Evolutionary conservation across 2,797 vertebrate species (phyloP), one percentile per base, ranked within the genome.

Genomic region (Jordanella pulchra): DNA sequence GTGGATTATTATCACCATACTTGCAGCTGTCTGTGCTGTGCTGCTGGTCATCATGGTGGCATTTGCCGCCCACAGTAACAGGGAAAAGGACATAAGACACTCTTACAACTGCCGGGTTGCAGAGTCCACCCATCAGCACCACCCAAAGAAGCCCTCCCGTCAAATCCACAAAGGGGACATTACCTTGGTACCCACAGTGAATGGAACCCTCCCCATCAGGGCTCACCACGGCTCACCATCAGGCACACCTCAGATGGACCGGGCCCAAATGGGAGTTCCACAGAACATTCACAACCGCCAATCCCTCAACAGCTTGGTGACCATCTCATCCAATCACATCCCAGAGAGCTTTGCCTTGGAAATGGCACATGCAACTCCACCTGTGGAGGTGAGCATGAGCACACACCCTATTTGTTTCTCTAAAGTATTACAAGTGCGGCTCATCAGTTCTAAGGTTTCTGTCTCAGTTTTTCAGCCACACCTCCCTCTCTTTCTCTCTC

Each of bases 91-190:
- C 89, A 97, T 93, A 1, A 90, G 96, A 28, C 75, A 93, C 64
- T 98, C 97, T 15, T 99, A 99, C 93, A 99, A 98, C 92, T 99
- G 98, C 78, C 93, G 98, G 0, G 97, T 99, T 30, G 97, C 98
- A 0, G 98, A 99, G 44, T 97, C 97, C 0, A 97, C 96, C 21
- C 98, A 99, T 87, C 97, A 98, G 90, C 96, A 98, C 78, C 97
- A 98, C 45, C 98, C 97, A 0, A 97, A 97, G 82, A 96, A 97
- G 25, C 97, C 97, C 0, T 96, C 97, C 0, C 94, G 97, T 10
- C 98, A 98, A 84, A 97, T 99, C 77, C 97, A 99, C 94, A 99
- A 99, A 88, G 97, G 97, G 3, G 98, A 99, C 80, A 99, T 99
- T 81, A 99, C 96, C 0, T 83, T 99, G 82, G 97, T 99, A 72